Conservation (phyloP, 2,888 invertebrate genomes). For the Eumerus sabulonum region DNA sequence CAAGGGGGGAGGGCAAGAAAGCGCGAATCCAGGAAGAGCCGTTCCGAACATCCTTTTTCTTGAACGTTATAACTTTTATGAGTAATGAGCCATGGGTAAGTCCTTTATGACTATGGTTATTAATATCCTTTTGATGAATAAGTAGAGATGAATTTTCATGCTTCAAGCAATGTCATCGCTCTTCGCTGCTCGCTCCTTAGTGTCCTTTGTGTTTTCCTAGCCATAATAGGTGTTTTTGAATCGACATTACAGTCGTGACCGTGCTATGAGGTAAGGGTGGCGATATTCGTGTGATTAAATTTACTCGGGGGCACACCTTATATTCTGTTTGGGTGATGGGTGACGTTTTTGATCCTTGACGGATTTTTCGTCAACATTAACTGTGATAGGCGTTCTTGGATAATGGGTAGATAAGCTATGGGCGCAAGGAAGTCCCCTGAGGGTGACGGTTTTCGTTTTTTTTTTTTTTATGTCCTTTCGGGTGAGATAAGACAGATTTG, state of each 20-base stretch:
- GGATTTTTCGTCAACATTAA: slow-evolving; percentile 34
- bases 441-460: no score
- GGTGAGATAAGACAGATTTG: not conserved
- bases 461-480: slow-evolving; percentile 15
- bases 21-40: not conserved
- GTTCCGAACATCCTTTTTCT: slow-evolving; percentile 52
- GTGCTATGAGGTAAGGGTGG: not conserved
- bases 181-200: no score
- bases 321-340: slow-evolving; percentile 11
- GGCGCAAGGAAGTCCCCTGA: slow-evolving; percentile 40
- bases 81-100: slow-evolving; percentile 69
- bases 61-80: slow-evolving; percentile 63
- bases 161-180: slow-evolving; percentile 35
- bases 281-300: slow-evolving; percentile 55
- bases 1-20: slow-evolving; percentile 32
- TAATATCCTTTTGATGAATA: slow-evolving; percentile 66
- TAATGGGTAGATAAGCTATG: slow-evolving; percentile 61
- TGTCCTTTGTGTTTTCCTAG: slow-evolving; percentile 19
- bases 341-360: slow-evolving; percentile 49
- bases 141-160: slow-evolving; percentile 31
- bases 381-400: slow-evolving; percentile 47
- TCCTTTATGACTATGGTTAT: slow-evolving; percentile 62
- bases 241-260: no score
- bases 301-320: slow-evolving; percentile 59
- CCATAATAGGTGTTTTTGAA: no score